Base-by-base conservation (phyloP, 2,888 invertebrate genomes). In the Carcina quercana region DNA sequence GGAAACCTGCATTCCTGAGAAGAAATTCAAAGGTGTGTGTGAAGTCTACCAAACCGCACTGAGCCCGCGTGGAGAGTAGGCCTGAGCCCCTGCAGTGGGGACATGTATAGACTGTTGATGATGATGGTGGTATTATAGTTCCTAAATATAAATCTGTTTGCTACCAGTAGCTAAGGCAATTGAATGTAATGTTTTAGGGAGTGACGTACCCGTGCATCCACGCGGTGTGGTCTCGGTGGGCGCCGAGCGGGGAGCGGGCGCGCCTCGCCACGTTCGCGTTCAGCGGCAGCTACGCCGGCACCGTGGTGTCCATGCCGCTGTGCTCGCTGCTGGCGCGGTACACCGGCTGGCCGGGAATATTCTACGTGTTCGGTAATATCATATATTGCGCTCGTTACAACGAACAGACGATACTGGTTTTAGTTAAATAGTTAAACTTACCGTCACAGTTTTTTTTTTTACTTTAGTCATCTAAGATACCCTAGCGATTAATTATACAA, bases 201-300 rank as follows among this genome's bases (percentile, higher is more conserved):
- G 91, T 92, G 2, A 91, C 91, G 0, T 92, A 90, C 61, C 92
- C 92, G 0, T 90, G 91, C 37, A 93, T 94, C 42, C 94, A 95
- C 62, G 92, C 93, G 0, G 88, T 95, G 14, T 94, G 94, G 93
- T 85, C 92, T 0, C 87, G 89, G 33, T 95, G 95, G 95, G 91
- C 94, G 8, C 94, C 94, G 2, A 89, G 90, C 1, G 59, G 89
- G 22, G 94, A 95, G 61, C 86, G 94, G 27, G 92, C 93, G 5
- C 86, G 91, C 1, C 83, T 94, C 32, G 93, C 93, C 0, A 92
- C 94, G 0, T 87, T 95, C 42, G 93, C 93, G 0, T 94, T 94
- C 76, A 93, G 94, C 28, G 95, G 95, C 17, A 92, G 92, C 59
- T 94, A 94, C 69, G 90, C 92, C 0, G 95, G 95, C 13, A 95